Evolutionary conservation across 1,140 invertebrate species (phyloP), one percentile per base, ranked within the genome.

Genomic region (Drosophila funebris): DNA sequence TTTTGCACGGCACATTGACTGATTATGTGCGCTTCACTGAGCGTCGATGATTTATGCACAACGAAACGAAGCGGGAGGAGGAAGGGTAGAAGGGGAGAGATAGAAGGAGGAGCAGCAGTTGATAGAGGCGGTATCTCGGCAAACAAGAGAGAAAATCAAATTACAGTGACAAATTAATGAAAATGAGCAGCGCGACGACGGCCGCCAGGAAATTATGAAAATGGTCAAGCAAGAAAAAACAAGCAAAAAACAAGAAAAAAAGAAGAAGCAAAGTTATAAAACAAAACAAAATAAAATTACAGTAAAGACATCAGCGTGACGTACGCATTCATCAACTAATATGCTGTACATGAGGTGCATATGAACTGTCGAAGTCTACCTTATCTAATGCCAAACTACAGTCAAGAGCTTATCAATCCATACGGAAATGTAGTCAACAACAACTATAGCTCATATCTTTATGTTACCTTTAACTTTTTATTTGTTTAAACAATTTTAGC

Each of bases 1-100:
- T 79, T 78, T 78, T 78, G 67, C 72, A 84, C 67, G 80, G 72
- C 46, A 81, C 75, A 79, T 78, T 82, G 79, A 83, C 69, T 83
- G 79, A 82, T 82, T 82, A 78, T 74, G 69, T 66, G 41, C 79
- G 79, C 56, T 67, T 70, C 70, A 50, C 62, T 73, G 70, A 54
- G n/a, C 66, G 31, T 44, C 41, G 16, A 69, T 69, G 75, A 82
- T 78, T 83, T 83, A 83, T 78, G 60, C 70, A 63, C 36, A 67
- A n/a, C 29, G 29, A 37, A 20, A 9, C 18, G 33, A 53, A 24
- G 48, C 27, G 8, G 41, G 4, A 9, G 18, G 20, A 33, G 53
- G 5, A n/a, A 36, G 37, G 5, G 27, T 0, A 13, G 20, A 14
- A 50, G 27, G 53, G 14, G 7, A n/a, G n/a, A 22, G 16, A 13